Conservation (phyloP, 2,113 vertebrate genomes). For the Archilochus colubris region DNA sequence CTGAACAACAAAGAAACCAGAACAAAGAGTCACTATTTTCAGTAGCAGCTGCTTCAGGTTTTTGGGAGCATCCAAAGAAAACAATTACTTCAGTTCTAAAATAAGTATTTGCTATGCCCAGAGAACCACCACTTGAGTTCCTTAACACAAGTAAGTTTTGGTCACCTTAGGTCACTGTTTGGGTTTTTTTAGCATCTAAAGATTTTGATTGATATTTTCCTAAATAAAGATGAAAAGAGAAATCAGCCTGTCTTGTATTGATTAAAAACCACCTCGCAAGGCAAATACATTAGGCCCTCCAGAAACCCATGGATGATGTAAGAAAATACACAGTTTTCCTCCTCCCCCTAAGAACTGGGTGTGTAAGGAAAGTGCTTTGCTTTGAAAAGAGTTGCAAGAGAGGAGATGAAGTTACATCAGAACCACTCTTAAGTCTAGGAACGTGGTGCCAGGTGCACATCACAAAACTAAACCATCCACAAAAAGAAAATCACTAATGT, state of each 20-base stretch:
- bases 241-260: not conserved
- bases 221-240: conserved; percentile 36
- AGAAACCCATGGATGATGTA: not conserved
- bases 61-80: not conserved
- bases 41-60: not conserved
- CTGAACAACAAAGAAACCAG: not conserved
- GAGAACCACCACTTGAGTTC: not conserved
- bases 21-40: not conserved
- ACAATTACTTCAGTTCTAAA: not conserved
- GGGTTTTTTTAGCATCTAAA: not conserved
- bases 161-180: not conserved
- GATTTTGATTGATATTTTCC: not conserved
- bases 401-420: not conserved
- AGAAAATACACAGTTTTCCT: not conserved
- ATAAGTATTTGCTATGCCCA: not conserved
- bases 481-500: not conserved
- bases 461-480: not conserved
- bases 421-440: not conserved
- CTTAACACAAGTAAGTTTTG: not conserved
- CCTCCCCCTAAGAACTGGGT: not conserved
- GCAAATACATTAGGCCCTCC: not conserved
- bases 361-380: not conserved
- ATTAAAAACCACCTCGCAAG: not conserved
- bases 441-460: not conserved
- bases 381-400: not conserved